A percentile compares a stretch with the other conserved stretches of the same genome.
Evolutionary conservation across 2,888 invertebrate genomes (phyloP).

Genomic region (Acronicta leporina): DNA sequence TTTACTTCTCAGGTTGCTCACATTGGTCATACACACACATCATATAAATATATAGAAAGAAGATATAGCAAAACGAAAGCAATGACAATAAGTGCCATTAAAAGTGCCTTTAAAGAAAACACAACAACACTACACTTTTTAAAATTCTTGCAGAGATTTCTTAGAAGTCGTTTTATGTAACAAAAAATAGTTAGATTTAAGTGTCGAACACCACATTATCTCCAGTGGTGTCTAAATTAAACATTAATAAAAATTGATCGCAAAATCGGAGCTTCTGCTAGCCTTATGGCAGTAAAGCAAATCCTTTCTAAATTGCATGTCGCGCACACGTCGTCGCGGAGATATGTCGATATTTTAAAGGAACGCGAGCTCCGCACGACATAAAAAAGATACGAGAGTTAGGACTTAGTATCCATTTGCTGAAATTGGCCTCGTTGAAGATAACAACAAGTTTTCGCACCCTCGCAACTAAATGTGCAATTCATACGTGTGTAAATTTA

Average conservation of each 20-base stretch:
- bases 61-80: no score
- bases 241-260: conserved; percentile 46
- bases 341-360: conserved; percentile 86
- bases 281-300: conserved; percentile 78
- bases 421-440: conserved; percentile 88
- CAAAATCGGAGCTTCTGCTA: conserved; percentile 47
- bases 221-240: conserved; percentile 29
- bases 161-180: background rate
- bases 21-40: no score
- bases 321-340: conserved; percentile 66
- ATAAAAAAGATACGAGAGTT: conserved; percentile 87
- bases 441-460: conserved; percentile 89
- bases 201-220: conserved; percentile 14
- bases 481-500: conserved; percentile 85
- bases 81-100: no score
- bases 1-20: conserved; percentile 6
- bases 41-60: background rate
- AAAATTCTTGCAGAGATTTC: no score
- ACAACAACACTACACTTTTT: background rate
- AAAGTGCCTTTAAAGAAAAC: no score
- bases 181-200: background rate
- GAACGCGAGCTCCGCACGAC: conserved; percentile 77
- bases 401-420: conserved; percentile 89
- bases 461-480: conserved; percentile 87
- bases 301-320: conserved; percentile 85